phyloP scores from a whole-genome alignment of 2,113 vertebrate genomes.

The Meles meles region DNA sequence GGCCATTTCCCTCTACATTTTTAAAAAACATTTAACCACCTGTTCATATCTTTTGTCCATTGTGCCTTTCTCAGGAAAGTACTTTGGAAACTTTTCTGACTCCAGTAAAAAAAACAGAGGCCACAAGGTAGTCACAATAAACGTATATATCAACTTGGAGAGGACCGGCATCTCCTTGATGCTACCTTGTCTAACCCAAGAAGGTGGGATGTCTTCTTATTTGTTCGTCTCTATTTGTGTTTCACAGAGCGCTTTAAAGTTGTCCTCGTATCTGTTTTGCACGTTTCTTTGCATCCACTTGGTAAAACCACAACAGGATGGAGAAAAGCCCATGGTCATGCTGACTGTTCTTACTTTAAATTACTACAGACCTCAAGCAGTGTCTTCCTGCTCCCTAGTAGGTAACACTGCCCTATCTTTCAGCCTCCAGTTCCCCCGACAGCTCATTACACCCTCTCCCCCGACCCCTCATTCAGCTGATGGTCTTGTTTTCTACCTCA shows the following conservation, averaged over 20 bases:
- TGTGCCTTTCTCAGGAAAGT: not conserved
- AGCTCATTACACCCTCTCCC: not conserved
- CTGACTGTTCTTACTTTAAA: not conserved
- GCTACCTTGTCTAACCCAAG: not conserved
- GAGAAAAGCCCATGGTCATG: not conserved
- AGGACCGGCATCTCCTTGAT: not conserved
- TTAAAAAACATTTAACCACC: not conserved
- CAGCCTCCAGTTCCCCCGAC: not conserved
- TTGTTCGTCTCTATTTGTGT: not conserved
- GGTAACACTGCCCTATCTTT: not conserved
- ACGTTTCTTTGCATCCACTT: not conserved
- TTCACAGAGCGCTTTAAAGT: not conserved
- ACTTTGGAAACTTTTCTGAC: not conserved
- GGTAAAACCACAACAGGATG: conserved; percentile 39
- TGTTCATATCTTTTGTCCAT: not conserved
- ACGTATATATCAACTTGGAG: rapidly evolving
- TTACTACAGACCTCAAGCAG: not conserved
- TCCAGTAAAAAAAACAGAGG: not conserved
- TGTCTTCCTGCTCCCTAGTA: not conserved
- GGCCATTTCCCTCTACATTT: not conserved
- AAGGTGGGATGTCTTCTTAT: not conserved
- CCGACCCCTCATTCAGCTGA: not conserved
- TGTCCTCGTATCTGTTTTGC: not conserved
- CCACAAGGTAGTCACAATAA: not conserved
- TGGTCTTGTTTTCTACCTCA: not conserved